A percentile compares a stretch with the other conserved stretches of the same genome.
Conservation (phyloP, 2,797 vertebrate genomes). For the Ciconia nigra region DNA sequence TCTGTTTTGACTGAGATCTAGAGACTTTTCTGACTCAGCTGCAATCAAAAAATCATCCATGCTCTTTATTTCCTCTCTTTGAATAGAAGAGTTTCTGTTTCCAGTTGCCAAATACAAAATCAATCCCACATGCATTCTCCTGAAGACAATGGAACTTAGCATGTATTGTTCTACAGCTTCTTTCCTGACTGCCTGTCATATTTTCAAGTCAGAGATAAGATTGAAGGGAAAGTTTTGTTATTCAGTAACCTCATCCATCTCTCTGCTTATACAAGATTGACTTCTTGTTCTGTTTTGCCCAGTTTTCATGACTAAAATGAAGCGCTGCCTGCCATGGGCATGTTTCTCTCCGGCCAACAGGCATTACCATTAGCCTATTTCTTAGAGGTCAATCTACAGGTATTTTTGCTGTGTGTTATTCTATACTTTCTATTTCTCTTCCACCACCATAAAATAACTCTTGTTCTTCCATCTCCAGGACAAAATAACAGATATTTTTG, state of each 20-base stretch:
- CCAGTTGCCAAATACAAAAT: constrained; percentile 16
- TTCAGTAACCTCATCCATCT: neutral
- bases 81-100: constrained; percentile 19
- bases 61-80: neutral
- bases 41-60: neutral
- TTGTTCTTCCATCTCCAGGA: neutral
- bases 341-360: neutral
- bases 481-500: neutral
- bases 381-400: neutral
- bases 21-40: constrained; percentile 7
- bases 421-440: neutral
- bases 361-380: neutral
- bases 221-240: neutral
- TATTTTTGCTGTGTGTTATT: neutral
- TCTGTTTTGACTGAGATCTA: constrained; percentile 22
- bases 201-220: neutral
- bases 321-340: neutral
- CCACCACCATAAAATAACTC: neutral
- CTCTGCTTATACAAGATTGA: neutral
- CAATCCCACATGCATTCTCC: neutral
- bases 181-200: neutral
- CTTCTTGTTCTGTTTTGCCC: neutral
- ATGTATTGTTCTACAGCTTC: neutral
- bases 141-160: constrained; percentile 11
- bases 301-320: neutral